A percentile compares a stretch with the other conserved stretches of the same genome.
Evolutionary conservation across 2,888 invertebrate species (phyloP).

Genomic region (Carabus problematicus): DNA sequence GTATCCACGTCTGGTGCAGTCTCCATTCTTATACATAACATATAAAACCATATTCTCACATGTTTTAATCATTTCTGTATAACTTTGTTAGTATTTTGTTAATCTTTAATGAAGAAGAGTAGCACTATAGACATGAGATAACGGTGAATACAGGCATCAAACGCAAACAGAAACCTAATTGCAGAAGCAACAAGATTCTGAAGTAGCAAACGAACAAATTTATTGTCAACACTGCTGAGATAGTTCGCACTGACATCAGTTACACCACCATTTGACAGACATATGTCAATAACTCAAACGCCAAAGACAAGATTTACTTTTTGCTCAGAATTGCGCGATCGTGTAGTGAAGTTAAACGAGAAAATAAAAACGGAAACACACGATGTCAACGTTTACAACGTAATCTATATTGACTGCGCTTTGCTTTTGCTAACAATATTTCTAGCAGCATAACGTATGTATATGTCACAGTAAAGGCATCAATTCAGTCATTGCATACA

Average conservation of each 20-base stretch:
- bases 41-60: too few species aligned
- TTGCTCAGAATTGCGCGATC: constrained; percentile 20
- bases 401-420: constrained; percentile 25
- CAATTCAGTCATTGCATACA: too few species aligned
- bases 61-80: too few species aligned
- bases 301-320: constrained; percentile 18
- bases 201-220: constrained; percentile 6
- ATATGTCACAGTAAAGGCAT: too few species aligned
- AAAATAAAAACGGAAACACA: constrained; percentile 25
- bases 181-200: too few species aligned
- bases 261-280: neutral
- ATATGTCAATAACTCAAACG: constrained; percentile 29
- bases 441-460: constrained; percentile 17
- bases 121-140: too few species aligned
- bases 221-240: constrained; percentile 21
- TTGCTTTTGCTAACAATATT: constrained; percentile 16
- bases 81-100: too few species aligned
- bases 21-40: too few species aligned
- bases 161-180: too few species aligned
- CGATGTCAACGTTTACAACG: constrained; percentile 22
- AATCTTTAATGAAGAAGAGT: too few species aligned
- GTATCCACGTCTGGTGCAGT: too few species aligned
- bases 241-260: constrained; percentile 10
- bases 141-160: too few species aligned
- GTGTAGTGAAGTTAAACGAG: constrained; percentile 6